Conservation (phyloP, 2,113 vertebrate genomes). For the Tragelaphus buxtoni region DNA sequence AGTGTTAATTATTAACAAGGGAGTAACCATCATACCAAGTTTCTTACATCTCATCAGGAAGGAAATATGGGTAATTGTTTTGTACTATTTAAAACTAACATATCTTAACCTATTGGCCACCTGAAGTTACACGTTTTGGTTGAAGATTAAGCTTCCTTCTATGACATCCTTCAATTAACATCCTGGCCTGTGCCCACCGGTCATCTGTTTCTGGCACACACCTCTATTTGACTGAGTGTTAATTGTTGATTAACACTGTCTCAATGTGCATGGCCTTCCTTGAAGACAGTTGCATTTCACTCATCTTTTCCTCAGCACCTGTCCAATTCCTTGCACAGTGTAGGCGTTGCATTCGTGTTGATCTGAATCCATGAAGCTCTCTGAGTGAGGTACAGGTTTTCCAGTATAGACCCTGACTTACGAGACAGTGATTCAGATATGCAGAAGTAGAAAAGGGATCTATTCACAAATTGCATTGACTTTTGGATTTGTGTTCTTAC, state of each 20-base stretch:
- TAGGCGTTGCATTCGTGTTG: background rate
- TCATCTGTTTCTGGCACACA: background rate
- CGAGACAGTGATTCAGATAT: background rate
- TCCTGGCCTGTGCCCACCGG: background rate
- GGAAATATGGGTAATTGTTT: background rate
- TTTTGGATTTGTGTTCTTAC: background rate
- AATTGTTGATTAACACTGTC: background rate
- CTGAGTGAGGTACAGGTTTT: background rate
- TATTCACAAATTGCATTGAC: background rate
- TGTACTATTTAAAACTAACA: background rate
- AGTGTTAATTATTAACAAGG: background rate
- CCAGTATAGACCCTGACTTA: background rate
- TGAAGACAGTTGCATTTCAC: background rate
- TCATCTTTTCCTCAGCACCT: background rate
- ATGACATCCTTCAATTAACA: background rate
- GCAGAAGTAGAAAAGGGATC: background rate
- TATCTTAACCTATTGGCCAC: background rate
- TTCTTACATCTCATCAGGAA: background rate
- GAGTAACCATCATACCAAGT: background rate
- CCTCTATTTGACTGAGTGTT: background rate
- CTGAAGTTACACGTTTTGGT: background rate
- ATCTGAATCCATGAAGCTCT: background rate
- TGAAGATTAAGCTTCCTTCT: background rate
- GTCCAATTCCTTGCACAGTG: background rate
- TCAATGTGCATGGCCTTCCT: background rate